These are phyloP conservation scores for Scaptomyza montana DNA, from an alignment of 1,140 invertebrate species.

Conservation along the genomic window DNA sequence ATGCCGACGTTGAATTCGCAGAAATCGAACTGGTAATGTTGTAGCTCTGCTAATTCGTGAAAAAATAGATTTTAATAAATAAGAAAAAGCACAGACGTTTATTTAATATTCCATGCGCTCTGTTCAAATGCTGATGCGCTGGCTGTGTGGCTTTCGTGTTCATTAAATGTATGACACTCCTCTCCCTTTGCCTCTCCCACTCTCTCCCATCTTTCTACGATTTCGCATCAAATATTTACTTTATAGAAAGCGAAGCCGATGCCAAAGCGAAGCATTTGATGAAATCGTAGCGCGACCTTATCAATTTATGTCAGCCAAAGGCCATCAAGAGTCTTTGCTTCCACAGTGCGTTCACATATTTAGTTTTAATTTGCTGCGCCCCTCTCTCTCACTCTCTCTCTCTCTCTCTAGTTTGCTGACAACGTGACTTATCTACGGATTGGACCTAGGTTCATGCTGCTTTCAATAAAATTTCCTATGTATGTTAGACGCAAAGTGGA, in stretches of 20 bases:
- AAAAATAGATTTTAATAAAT: constrained; percentile 65
- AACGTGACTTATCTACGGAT: constrained; percentile 45
- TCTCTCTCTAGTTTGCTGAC: constrained; percentile 1
- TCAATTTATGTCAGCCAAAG: constrained; percentile 72
- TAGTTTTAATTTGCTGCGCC: constrained; percentile 55
- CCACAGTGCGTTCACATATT: constrained; percentile 43
- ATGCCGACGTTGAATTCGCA: constrained; percentile 15
- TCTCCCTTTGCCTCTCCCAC: too few relatives aligned
- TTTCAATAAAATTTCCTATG: neutral
- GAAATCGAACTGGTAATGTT: constrained; percentile 31
- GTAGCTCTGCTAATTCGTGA: constrained; percentile 50
- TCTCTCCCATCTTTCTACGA: neutral
- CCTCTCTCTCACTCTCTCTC: neutral
- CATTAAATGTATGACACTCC: neutral
- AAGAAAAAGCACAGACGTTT: neutral
- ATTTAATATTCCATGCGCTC: constrained; percentile 1
- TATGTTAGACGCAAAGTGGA: constrained; percentile 12
- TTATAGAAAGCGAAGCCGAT: neutral
- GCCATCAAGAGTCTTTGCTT: constrained; percentile 29
- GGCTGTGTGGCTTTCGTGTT: neutral
- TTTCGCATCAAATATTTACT: constrained; percentile 15
- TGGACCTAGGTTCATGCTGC: constrained; percentile 28
- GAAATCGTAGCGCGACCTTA: constrained; percentile 59
- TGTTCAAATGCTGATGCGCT: neutral
- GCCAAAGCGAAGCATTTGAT: constrained; percentile 1